phyloP scores from a whole-genome alignment of 2,888 invertebrate species.

The Hymenopus coronatus region DNA sequence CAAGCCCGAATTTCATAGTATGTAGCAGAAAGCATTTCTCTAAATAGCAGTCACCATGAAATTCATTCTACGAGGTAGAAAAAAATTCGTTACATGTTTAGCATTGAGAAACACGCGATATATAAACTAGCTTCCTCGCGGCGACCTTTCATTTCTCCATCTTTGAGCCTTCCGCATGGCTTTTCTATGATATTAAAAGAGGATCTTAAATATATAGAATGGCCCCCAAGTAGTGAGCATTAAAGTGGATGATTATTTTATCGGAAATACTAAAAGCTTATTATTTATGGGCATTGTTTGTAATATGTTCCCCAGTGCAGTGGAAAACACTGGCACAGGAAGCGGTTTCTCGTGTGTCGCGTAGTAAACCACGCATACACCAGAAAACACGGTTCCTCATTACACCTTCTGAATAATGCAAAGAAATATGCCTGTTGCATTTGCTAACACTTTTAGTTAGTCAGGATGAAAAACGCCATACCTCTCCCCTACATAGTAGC shows the following conservation, averaged over 20 bases:
- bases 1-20: too few relatives aligned
- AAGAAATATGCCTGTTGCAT: conserved; percentile 8
- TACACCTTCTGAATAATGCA: conserved; percentile 14
- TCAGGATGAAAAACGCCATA: neutral
- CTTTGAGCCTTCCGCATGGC: too few relatives aligned
- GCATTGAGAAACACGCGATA: too few relatives aligned
- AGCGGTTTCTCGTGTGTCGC: too few relatives aligned
- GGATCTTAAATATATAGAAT: too few relatives aligned
- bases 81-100: too few relatives aligned
- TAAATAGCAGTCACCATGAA: too few relatives aligned
- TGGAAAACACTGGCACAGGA: neutral
- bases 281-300: neutral
- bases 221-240: neutral
- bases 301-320: neutral
- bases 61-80: too few relatives aligned
- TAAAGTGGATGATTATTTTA: neutral
- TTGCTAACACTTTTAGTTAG: neutral
- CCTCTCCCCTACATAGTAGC: neutral
- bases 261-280: neutral
- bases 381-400: neutral
- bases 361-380: neutral
- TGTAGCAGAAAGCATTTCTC: too few relatives aligned
- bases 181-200: neutral
- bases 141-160: too few relatives aligned
- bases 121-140: too few relatives aligned